Conservation (phyloP, 2,888 invertebrate genomes). For the Ryuthela nishihirai region DNA sequence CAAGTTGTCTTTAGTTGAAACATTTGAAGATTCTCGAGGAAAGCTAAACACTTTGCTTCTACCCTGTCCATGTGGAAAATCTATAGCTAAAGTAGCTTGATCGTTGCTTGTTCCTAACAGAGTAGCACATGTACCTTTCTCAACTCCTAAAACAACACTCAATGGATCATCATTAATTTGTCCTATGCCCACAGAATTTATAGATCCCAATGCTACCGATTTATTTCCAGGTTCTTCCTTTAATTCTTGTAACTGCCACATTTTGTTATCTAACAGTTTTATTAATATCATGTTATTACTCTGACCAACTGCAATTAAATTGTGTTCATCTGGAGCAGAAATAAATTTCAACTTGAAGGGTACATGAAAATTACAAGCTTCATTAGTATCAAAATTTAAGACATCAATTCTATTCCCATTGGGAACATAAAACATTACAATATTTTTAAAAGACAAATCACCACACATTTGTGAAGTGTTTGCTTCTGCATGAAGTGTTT, state of each 20-base stretch:
- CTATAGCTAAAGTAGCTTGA: not conserved
- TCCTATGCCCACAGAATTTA: too few relatives aligned
- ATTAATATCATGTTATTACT: not conserved
- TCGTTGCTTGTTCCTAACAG: not conserved
- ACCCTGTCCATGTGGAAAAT: not conserved
- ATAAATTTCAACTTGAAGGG: constrained; percentile 6
- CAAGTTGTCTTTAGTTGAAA: constrained; percentile 1
- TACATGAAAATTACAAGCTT: not conserved
- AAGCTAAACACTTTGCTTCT: not conserved
- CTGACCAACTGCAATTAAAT: constrained; percentile 1
- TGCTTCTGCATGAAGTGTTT: constrained; percentile 5
- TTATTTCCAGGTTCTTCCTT: too few relatives aligned
- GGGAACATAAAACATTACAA: constrained; percentile 8
- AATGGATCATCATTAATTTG: too few relatives aligned
- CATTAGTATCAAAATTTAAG: constrained; percentile 7
- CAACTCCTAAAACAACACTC: too few relatives aligned
- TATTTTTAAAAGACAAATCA: constrained; percentile 9
- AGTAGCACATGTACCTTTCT: not conserved
- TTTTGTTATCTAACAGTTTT: too few relatives aligned
- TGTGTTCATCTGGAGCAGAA: constrained; percentile 4
- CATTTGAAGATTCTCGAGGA: constrained; percentile 8
- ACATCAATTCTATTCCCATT: constrained; percentile 5
- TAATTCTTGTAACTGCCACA: too few relatives aligned
- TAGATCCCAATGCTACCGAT: too few relatives aligned
- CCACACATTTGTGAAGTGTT: not conserved